phyloP scores from a whole-genome alignment of 2,797 vertebrate genomes.

The Nyctibius grandis region DNA sequence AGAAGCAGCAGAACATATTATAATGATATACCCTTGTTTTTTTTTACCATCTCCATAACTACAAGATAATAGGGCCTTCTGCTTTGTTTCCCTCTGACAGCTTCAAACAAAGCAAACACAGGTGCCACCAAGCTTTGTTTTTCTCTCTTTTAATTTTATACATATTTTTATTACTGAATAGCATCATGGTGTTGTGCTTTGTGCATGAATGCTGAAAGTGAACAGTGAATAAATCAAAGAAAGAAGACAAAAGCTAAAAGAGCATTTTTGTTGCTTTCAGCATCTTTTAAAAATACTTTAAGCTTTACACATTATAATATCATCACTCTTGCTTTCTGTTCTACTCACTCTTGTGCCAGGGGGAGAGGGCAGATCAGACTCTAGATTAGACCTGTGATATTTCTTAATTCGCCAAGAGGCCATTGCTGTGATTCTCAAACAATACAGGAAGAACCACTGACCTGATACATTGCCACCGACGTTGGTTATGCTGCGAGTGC shows the following conservation, averaged over 20 bases:
- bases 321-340: background rate
- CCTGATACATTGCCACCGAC: accelerated
- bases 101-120: background rate
- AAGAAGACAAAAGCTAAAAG: background rate
- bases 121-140: background rate
- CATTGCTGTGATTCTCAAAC: background rate
- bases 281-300: background rate
- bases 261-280: background rate
- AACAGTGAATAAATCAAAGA: background rate
- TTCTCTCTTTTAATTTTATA: background rate
- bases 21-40: background rate
- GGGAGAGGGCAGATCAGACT: background rate
- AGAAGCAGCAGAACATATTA: background rate
- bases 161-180: background rate
- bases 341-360: accelerated
- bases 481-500: background rate
- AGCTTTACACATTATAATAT: background rate
- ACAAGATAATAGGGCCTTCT: background rate
- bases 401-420: background rate
- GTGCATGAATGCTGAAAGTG: background rate
- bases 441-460: background rate
- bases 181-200: background rate
- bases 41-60: background rate
- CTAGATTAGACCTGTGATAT: background rate
- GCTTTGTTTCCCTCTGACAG: background rate